A percentile compares a stretch with the other conserved stretches of the same genome.
Evolutionary conservation across 2,888 invertebrate genomes (phyloP).

Genomic region (Odontocerum albicorne): DNA sequence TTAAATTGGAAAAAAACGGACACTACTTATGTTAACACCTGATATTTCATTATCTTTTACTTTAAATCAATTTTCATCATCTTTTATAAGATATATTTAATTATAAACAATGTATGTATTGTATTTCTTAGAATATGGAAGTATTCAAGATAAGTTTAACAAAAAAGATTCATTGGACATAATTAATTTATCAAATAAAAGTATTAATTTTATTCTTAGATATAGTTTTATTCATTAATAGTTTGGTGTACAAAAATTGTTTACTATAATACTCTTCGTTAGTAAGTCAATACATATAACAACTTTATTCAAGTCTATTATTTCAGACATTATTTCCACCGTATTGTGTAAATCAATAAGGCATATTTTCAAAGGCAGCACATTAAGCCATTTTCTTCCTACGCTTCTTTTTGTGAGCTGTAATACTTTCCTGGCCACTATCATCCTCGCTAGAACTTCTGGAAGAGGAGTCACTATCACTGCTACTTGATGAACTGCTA

Average conservation of each 20-base stretch:
- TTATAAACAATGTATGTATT: too few species aligned
- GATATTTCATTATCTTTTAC: too few species aligned
- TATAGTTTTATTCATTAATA: constrained; percentile 14
- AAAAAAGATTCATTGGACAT: too few species aligned
- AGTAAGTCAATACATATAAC: constrained; percentile 9
- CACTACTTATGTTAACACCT: too few species aligned
- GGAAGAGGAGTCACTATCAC: constrained; percentile 60
- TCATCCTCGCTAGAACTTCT: constrained; percentile 64
- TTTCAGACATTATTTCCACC: constrained; percentile 15
- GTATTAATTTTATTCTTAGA: constrained; percentile 1
- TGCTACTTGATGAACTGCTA: constrained; percentile 73
- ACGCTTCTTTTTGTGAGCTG: constrained; percentile 81
- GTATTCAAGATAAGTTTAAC: too few species aligned
- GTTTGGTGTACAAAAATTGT: constrained; percentile 22
- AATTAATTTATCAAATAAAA: too few species aligned
- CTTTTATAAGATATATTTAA: too few species aligned
- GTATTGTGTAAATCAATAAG: constrained; percentile 8
- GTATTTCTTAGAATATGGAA: too few species aligned
- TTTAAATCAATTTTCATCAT: too few species aligned
- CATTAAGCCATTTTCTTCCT: constrained; percentile 57
- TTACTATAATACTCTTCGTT: constrained; percentile 17
- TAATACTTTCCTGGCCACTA: constrained; percentile 87
- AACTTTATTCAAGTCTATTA: constrained; percentile 15
- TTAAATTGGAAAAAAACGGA: too few species aligned
- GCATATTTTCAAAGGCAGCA: too few species aligned